A percentile compares a stretch with the other conserved stretches of the same genome.
phyloP scores from a whole-genome alignment of 2,797 vertebrate genomes.

The Danio jaintianensis region DNA sequence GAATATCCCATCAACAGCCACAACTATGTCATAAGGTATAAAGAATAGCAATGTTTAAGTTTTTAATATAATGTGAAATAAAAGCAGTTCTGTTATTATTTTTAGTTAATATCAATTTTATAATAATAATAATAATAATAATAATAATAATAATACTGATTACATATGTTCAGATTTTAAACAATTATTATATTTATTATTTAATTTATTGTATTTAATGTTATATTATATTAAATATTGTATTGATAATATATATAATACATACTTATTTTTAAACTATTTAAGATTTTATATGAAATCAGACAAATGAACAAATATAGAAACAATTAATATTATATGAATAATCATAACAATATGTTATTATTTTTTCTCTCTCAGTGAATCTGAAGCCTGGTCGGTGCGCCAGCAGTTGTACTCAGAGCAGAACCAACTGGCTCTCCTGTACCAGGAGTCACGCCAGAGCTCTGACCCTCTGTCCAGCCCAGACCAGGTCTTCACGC shows the following conservation, averaged over 20 bases:
- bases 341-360: not conserved
- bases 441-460: slow-evolving; percentile 71
- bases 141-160: not conserved
- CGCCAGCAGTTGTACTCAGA: slow-evolving; percentile 81
- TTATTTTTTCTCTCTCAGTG: slow-evolving; percentile 66
- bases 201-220: no score
- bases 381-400: slow-evolving; percentile 81
- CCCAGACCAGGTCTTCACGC: slow-evolving; percentile 76
- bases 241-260: no score
- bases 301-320: not conserved
- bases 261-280: no score
- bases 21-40: slow-evolving; percentile 82
- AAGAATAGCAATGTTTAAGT: not conserved
- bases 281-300: not conserved
- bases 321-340: not conserved
- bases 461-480: slow-evolving; percentile 75
- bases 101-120: not conserved
- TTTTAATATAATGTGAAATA: not conserved
- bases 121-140: not conserved
- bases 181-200: no score
- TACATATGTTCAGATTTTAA: no score
- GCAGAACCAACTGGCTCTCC: slow-evolving; percentile 71
- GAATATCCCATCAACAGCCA: slow-evolving; percentile 78
- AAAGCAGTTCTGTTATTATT: not conserved
- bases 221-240: no score